Base-by-base conservation (phyloP, 2,888 invertebrate species). In the Petrolisthes cinctipes region DNA sequence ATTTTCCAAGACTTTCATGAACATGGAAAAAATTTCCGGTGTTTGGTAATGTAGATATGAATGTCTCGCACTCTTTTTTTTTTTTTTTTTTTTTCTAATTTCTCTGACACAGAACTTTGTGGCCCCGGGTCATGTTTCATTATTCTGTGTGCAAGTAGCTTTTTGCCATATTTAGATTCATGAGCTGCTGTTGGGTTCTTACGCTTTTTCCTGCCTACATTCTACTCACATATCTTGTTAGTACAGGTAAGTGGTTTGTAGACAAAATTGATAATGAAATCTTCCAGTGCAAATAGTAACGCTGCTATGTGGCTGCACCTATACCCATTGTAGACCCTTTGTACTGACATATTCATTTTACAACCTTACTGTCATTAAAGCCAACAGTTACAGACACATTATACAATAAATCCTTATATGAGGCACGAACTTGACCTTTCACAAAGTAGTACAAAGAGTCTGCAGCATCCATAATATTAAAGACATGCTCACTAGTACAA, bases 261-360 rank as follows among this genome's bases (percentile, higher is more conserved):
- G 17, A 1, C 66, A 66, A 66, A 66, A 66, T 66, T 66, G 1
- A 66, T 66, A 1, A 3, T 66, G 3, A 66, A 66, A 66, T 66
- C 66, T 66, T 66, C 66, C 66, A 66, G 66, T 66, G 66, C 66
- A 66, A 66, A 66, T 66, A 66, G 66, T 66, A 66, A 66, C 3
- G 66, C 66, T 66, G 17, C 66, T 17, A n/a, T n/a, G 37, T 37
- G 37, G 37, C 37, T 37, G 37, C 37, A 37, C 37, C 37, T 37
- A n/a, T n/a, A 37, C 37, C 37, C 37, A 37, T 37, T 37, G 37
- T 2, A 37, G 37, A 37, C 37, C 37, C 37, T 37, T 37, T 37
- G 37, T 2, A 37, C 37, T 37, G 37, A 37, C 37, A 37, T 37
- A 2, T 37, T 37, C 37, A 0, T 37, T 2, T 37, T 37, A 37